These are phyloP conservation scores for Rugalucina vietnamica DNA, from an alignment of 2,888 invertebrate species.

Conservation along the genomic window DNA sequence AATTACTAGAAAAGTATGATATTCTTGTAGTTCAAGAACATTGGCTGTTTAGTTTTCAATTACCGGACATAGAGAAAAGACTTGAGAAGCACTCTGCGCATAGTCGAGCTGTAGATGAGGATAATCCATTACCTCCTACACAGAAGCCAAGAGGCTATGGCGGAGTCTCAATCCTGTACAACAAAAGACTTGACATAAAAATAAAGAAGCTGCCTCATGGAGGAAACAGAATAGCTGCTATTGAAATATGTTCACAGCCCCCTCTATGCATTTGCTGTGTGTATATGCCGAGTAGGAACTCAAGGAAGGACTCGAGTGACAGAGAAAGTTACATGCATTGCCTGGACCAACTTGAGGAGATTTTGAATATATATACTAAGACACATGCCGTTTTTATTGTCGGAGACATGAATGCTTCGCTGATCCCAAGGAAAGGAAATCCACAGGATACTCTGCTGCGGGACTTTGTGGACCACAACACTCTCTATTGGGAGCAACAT, in stretches of 20 bases:
- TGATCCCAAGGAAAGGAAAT: neutral
- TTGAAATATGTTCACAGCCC: neutral
- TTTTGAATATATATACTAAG: neutral
- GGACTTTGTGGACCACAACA: neutral
- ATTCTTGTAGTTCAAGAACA: too few species aligned
- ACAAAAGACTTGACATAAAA: too few species aligned
- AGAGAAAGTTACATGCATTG: neutral
- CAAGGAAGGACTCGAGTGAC: neutral
- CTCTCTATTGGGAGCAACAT: neutral
- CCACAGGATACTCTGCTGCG: neutral
- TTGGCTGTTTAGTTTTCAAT: too few species aligned
- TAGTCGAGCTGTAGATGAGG: too few species aligned
- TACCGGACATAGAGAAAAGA: too few species aligned
- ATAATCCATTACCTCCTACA: too few species aligned
- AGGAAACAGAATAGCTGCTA: neutral
- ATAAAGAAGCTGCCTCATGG: neutral
- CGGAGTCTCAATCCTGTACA: too few species aligned
- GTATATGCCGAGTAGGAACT: neutral
- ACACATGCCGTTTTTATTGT: neutral
- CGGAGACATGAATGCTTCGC: neutral
- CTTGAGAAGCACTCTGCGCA: too few species aligned
- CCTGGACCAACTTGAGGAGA: neutral
- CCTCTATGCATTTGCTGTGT: neutral
- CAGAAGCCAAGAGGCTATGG: too few species aligned
- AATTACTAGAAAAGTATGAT: too few species aligned